Percentiles rank a stretch among this genome's conserved stretches.
Conservation (phyloP, 2,888 invertebrate species). For the Acanthopleura granulata region DNA sequence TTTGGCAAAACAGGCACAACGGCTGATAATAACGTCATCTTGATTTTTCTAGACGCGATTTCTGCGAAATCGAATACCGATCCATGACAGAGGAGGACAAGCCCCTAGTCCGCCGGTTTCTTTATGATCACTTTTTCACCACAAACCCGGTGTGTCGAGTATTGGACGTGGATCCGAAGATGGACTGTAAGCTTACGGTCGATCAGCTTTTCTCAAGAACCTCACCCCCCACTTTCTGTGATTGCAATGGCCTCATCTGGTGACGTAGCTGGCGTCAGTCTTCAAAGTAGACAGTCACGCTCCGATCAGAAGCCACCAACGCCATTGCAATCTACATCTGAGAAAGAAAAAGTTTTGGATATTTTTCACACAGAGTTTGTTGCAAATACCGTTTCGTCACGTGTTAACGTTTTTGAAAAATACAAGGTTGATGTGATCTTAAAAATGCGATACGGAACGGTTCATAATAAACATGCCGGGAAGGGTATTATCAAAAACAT, state of each 20-base stretch:
- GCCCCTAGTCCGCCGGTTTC: neutral
- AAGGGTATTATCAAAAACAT: neutral
- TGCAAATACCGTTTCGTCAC: neutral
- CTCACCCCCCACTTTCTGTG: no score
- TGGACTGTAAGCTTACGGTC: no score
- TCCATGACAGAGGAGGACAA: neutral
- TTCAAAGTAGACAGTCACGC: no score
- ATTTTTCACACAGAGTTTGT: neutral
- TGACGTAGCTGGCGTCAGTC: no score
- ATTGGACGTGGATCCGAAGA: no score
- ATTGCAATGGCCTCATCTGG: no score
- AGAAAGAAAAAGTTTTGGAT: neutral
- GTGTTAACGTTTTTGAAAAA: neutral
- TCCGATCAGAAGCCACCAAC: no score
- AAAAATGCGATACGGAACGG: neutral
- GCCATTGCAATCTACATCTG: neutral
- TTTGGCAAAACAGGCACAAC: no score
- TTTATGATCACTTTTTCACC: neutral
- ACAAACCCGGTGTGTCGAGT: neutral
- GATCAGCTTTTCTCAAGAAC: no score
- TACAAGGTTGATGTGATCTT: neutral
- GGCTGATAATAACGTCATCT: no score
- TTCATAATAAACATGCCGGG: neutral
- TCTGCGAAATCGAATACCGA: neutral
- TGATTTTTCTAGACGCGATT: no score